These are phyloP conservation scores for Corvus moneduloides DNA, from an alignment of 2,113 vertebrate genomes.

Conservation along the genomic window DNA sequence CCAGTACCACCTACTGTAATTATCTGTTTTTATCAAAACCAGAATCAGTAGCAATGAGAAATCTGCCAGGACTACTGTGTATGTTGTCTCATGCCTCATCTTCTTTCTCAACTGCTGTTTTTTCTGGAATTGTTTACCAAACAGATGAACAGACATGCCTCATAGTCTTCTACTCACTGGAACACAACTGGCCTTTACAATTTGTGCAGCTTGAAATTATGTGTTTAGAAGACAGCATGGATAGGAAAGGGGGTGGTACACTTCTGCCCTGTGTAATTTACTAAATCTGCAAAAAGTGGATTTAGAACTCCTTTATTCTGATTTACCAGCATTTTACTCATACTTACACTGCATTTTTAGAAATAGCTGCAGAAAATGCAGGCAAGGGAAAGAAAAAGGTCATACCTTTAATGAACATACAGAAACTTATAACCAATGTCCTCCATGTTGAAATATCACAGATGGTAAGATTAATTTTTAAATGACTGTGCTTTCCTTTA, in stretches of 20 bases:
- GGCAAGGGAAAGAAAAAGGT: background rate
- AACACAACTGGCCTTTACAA: background rate
- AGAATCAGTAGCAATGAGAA: background rate
- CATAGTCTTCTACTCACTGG: background rate
- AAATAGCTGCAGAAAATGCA: background rate
- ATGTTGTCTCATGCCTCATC: background rate
- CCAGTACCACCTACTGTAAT: background rate
- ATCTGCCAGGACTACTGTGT: background rate
- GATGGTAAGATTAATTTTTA: background rate
- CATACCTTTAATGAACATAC: background rate
- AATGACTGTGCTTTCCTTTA: background rate
- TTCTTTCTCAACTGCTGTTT: background rate
- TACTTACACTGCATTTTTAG: background rate
- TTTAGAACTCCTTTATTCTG: background rate
- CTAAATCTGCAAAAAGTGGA: background rate
- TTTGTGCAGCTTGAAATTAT: background rate
- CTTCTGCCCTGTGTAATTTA: background rate
- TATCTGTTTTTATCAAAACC: background rate
- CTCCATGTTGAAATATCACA: background rate
- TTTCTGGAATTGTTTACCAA: background rate
- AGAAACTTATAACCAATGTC: background rate
- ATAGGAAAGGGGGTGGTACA: background rate
- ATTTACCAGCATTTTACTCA: background rate
- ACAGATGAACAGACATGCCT: background rate
- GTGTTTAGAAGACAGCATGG: background rate